Evolutionary conservation across 2,797 vertebrate species (phyloP).

Genomic region (Sebastes minor): DNA sequence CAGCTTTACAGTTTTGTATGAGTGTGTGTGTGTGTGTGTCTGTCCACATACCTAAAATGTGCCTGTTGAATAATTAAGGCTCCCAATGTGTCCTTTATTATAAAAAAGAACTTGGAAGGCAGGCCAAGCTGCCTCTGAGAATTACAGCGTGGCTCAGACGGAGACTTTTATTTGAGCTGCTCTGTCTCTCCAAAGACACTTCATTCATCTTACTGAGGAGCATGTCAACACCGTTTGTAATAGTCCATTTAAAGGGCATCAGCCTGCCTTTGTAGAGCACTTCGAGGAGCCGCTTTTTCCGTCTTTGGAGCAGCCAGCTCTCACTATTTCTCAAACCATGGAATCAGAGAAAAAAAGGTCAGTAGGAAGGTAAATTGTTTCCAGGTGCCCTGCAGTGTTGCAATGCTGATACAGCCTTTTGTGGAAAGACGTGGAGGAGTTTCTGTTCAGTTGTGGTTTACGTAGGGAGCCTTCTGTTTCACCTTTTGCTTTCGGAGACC

Average conservation of each 20-base stretch:
- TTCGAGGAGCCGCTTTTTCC: constrained; percentile 75
- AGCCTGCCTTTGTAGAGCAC: constrained; percentile 82
- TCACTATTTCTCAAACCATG: constrained; percentile 76
- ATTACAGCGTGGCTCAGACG: constrained; percentile 46
- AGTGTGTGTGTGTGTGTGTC: neutral
- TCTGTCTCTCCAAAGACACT: constrained; percentile 68
- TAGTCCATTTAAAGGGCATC: constrained; percentile 74
- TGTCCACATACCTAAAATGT: neutral
- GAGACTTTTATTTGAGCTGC: constrained; percentile 63
- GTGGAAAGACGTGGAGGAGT: constrained; percentile 58
- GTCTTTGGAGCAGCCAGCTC: constrained; percentile 81
- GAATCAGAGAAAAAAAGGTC: constrained; percentile 70
- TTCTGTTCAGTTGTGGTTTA: constrained; percentile 58
- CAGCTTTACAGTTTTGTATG: neutral
- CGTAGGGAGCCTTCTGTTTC: constrained; percentile 48
- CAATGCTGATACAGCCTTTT: constrained; percentile 65
- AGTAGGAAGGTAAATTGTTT: constrained; percentile 84
- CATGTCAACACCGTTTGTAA: constrained; percentile 76
- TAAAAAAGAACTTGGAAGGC: constrained; percentile 47
- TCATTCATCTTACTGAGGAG: constrained; percentile 76
- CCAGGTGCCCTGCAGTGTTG: constrained; percentile 79
- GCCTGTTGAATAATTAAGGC: constrained; percentile 35
- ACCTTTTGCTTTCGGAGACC: constrained; percentile 30
- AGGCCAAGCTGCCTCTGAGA: constrained; percentile 52
- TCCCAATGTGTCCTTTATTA: constrained; percentile 61